phyloP scores from a whole-genome alignment of 2,113 vertebrate species.

The Archilochus colubris region DNA sequence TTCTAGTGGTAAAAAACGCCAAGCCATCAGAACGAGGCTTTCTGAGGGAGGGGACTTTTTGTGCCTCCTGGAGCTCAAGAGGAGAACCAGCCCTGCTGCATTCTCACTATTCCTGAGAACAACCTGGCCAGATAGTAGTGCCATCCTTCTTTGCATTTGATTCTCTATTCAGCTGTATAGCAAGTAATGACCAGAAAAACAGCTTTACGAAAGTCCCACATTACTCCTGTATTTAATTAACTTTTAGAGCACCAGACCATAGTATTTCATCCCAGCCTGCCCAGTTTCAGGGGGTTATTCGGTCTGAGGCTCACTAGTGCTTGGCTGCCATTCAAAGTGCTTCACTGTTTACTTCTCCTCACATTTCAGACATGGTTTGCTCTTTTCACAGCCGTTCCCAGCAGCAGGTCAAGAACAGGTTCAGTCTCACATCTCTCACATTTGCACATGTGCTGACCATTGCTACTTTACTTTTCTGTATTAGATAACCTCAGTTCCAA shows the following conservation, averaged over 20 bases:
- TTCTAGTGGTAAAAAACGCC: background rate
- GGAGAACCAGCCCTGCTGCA: background rate
- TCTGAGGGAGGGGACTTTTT: background rate
- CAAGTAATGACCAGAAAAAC: conserved; percentile 53
- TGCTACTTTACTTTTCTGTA: background rate
- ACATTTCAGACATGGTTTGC: background rate
- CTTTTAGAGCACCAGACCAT: conserved; percentile 3
- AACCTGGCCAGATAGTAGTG: background rate
- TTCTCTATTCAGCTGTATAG: conserved; percentile 47
- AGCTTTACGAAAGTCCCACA: conserved; percentile 32
- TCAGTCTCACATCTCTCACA: background rate
- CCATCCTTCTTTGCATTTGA: background rate
- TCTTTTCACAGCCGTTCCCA: background rate
- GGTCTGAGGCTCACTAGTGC: background rate
- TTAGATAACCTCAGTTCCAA: background rate
- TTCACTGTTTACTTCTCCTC: background rate
- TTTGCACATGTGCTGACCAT: background rate
- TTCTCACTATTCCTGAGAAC: background rate
- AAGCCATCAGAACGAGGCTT: background rate
- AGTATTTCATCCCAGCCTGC: conserved; percentile 42
- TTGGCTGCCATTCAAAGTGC: background rate
- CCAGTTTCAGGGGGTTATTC: conserved; percentile 2
- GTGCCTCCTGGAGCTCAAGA: background rate
- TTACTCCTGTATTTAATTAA: conserved; percentile 67
- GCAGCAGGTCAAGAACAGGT: background rate